Conservation (phyloP, 92 coral and sea anemone species). For the Hydrozoanthus gracilis region DNA sequence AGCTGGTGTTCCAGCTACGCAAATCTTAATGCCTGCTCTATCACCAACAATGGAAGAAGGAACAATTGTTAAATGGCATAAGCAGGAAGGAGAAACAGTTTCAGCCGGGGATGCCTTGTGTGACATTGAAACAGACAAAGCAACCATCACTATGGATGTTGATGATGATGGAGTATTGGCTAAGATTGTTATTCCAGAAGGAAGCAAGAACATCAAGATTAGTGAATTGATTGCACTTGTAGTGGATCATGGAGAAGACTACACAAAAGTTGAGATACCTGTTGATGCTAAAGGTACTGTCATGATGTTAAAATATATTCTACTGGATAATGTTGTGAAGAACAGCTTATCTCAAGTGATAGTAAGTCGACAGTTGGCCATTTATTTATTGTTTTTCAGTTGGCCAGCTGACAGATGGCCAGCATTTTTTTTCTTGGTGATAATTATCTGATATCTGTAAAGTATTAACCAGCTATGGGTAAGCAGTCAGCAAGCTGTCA, state of each 20-base stretch:
- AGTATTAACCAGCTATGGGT: no score
- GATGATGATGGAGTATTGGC: constrained; percentile 89
- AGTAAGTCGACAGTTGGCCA: no score
- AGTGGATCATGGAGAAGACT: constrained; percentile 82
- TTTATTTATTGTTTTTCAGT: no score
- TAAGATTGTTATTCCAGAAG: constrained; percentile 81
- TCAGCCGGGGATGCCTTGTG: constrained; percentile 87
- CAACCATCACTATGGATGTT: constrained; percentile 85
- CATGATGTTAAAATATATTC: neutral
- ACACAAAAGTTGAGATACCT: constrained; percentile 80
- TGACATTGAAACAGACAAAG: constrained; percentile 93
- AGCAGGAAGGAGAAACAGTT: constrained; percentile 78
- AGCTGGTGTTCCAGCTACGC: constrained; percentile 69
- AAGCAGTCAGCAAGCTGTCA: no score
- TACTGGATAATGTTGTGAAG: no score
- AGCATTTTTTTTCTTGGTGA: no score
- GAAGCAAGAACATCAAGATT: constrained; percentile 72
- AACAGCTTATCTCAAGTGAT: no score
- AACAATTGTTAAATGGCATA: constrained; percentile 83
- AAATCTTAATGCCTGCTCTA: constrained; percentile 86
- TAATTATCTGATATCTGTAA: no score
- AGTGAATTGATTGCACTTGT: constrained; percentile 80
- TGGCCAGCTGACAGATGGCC: no score
- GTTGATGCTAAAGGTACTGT: constrained; percentile 22
- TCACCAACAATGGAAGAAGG: constrained; percentile 96